Base-by-base conservation (phyloP, 1,140 invertebrate species). In the Bactericera cockerelli region DNA sequence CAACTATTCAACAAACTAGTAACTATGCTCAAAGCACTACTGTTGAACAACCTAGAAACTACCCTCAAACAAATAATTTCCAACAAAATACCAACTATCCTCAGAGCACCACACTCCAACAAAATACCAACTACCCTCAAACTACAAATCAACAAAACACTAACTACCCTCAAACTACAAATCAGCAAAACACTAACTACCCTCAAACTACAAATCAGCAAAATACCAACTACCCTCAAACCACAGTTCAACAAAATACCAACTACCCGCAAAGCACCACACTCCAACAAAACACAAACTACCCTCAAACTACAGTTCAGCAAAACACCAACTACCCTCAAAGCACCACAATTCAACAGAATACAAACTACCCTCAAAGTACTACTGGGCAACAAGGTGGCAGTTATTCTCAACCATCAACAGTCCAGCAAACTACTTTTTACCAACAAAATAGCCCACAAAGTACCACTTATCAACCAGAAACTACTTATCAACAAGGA, bases 401-500 rank as follows among this genome's bases (percentile, higher is more conserved):
- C 28, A 31, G 4, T 31, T 31, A 31, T 31, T 31, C 28, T 31
- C 28, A 31, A 31, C 4, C 4, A 4, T 8, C 16, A 25, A 57
- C 55, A 25, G 28, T 33, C 21, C 6, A 28, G 55, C 24, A 57
- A 26, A 57, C 24, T 16, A 10, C 16, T 26, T 25, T 22, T 13
- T 28, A 10, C 21, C 14, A 57, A 56, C 28, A 56, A 56, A 14
- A 24, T 26, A 2, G 36, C 36, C 36, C 26, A 19, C 19, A 39
- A 21, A 26, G 24, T 24, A 60, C 24, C 13, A 21, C 14, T n/a
- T 31, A 57, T 22, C 1, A 33, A 14, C 26, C 60, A 8, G 16
- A 28, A 24, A 16, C 58, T 38, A 19, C 11, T 8, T 26, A 56
- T 26, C n/a, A 58, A 28, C 21, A 57, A 49, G 25, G 38, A 60